These are phyloP conservation scores for Oriolus oriolus DNA, from an alignment of 2,113 vertebrate genomes.

Conservation along the genomic window DNA sequence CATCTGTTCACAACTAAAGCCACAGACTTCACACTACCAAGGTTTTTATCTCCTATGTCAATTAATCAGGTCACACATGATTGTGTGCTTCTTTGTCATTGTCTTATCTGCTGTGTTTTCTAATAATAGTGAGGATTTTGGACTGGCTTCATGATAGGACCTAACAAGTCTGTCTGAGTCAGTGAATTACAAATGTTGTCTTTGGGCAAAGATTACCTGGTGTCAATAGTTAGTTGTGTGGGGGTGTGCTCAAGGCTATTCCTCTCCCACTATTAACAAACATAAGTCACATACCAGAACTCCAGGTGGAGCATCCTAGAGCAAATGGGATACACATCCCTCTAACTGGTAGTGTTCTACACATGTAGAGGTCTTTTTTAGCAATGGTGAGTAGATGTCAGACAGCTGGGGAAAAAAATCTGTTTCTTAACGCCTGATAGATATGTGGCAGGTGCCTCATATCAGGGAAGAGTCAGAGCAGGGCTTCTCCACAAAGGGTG, in stretches of 20 bases:
- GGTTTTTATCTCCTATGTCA: background rate
- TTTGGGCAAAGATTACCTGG: accelerated
- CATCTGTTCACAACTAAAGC: background rate
- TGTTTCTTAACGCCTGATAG: background rate
- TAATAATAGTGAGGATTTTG: background rate
- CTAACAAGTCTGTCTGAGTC: background rate
- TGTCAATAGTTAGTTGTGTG: background rate
- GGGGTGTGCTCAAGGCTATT: background rate
- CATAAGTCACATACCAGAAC: background rate
- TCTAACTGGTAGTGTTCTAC: background rate
- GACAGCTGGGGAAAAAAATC: accelerated
- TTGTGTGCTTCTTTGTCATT: background rate
- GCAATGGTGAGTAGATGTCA: accelerated
- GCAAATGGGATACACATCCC: background rate
- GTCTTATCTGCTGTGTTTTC: background rate
- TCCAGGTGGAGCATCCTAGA: background rate
- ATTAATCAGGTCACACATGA: background rate
- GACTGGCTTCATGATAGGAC: background rate
- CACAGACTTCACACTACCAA: background rate
- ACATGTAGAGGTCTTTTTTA: background rate
- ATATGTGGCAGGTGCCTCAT: background rate
- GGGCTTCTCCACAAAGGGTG: background rate
- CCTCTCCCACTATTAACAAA: background rate
- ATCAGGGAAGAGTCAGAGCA: background rate
- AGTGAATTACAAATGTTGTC: background rate